Conservation (phyloP, 2,113 vertebrate species). For the Tyto alba region DNA sequence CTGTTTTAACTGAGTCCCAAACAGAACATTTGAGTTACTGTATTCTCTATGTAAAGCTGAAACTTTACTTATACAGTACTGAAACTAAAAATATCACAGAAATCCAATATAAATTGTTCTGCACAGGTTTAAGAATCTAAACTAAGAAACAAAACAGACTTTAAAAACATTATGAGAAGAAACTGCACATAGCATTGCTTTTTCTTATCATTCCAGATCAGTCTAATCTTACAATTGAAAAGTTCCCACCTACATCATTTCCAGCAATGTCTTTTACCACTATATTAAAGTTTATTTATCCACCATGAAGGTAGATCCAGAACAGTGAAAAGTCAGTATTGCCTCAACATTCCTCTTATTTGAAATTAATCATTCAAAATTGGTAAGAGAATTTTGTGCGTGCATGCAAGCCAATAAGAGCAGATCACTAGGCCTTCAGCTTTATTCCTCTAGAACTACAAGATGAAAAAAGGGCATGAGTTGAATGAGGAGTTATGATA, state of each 20-base stretch:
- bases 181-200: neutral
- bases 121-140: neutral
- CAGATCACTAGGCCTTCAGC: neutral
- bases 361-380: neutral
- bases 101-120: neutral
- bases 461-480: neutral
- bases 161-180: neutral
- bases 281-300: neutral
- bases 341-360: neutral
- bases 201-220: neutral
- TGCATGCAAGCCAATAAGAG: neutral
- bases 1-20: neutral
- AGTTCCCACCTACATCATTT: neutral
- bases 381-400: neutral
- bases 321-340: neutral
- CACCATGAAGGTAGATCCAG: neutral
- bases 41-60: neutral
- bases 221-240: neutral
- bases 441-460: neutral
- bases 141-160: neutral
- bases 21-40: neutral
- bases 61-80: neutral
- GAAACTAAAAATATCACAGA: neutral
- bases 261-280: neutral
- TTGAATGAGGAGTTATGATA: neutral